Conservation (phyloP, 2,113 vertebrate genomes). For the Cairina moschata region DNA sequence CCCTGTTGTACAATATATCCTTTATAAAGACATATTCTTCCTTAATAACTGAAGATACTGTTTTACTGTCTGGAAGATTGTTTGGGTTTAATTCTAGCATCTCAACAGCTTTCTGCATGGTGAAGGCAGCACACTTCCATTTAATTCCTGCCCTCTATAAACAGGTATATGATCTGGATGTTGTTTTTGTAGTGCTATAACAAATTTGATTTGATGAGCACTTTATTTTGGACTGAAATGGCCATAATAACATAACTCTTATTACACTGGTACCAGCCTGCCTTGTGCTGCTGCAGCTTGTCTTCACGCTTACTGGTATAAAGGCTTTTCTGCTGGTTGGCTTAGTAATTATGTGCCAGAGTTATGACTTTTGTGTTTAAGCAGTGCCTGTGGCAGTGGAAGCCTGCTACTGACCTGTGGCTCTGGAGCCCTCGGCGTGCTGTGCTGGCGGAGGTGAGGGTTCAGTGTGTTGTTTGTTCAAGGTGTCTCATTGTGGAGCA, state of each 20-base stretch:
- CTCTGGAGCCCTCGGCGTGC: background rate
- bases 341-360: background rate
- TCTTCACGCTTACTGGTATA: accelerated
- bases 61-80: background rate
- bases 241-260: background rate
- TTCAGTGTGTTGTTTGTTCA: background rate
- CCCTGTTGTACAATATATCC: accelerated
- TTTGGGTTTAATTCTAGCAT: background rate
- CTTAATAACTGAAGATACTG: background rate
- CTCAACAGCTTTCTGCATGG: background rate
- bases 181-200: background rate
- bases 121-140: background rate
- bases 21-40: background rate
- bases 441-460: background rate
- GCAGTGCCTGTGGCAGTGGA: background rate
- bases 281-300: background rate
- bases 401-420: background rate
- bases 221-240: background rate
- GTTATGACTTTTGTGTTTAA: background rate
- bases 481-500: background rate
- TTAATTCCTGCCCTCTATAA: background rate
- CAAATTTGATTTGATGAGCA: background rate
- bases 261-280: background rate
- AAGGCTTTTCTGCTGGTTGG: background rate
- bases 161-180: background rate